Base-by-base conservation (phyloP, 2,888 invertebrate species). In the Leptinotarsa juncta region DNA sequence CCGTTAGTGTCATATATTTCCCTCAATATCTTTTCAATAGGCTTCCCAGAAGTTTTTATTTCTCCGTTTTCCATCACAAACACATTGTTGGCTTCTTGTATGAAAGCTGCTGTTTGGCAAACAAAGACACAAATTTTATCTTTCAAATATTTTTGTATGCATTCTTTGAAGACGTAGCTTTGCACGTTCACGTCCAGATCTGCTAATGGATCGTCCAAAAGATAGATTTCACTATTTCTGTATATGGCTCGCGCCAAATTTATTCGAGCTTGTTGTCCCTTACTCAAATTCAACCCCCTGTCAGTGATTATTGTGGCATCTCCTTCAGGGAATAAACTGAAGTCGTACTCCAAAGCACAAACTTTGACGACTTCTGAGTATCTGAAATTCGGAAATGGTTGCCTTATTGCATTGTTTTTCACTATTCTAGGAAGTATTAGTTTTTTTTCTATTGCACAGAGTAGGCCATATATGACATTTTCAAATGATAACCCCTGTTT, bases 211-310 rank as follows among this genome's bases (percentile, higher is more conserved):
- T 85, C 85, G 72, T 85, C 85, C 23, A 85, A 72, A 32, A 85
- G 75, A 69, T 85, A 85, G 50, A 85, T 85, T 73, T 85, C 84
- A 49, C 82, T 82, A 10, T 84, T 76, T 76, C 80, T 85, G 73
- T 85, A 85, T 15, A 85, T 73, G 15, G 85, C 85, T 77, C 85
- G 79, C 0, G 85, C 85, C 49, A 85, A 74, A 70, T 84, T 85
- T 16, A 85, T 81, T 67, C 85, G 78, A 50, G 84, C 82, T 81
- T 85, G 84, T 73, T 85, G 93, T 32, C 92, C 92, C 69, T 92
- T 92, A 82, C 91, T 92, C 65, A 93, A 84, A 77, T 90, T 90
- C 14, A 91, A 89, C 5, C 93, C 93, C 68, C 91, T 88, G 78
- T 93, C 92, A 7, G 92, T 92, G 2, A 93, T 90, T 62, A 91